phyloP scores from a whole-genome alignment of 1,140 invertebrate genomes.

The Dryas iulia region DNA sequence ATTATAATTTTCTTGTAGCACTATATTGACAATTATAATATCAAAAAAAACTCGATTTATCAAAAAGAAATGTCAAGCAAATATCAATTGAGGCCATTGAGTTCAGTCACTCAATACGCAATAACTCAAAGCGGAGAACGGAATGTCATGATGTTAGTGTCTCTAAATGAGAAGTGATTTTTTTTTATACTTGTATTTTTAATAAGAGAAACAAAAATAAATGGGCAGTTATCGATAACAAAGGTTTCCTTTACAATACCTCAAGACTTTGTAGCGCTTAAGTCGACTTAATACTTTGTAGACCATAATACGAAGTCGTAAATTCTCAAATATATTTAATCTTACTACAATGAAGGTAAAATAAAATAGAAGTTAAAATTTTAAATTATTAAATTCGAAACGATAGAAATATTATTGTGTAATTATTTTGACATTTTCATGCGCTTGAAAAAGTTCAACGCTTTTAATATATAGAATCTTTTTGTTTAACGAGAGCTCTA shows the following conservation, averaged over 20 bases:
- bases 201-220: not conserved
- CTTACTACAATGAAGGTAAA: not conserved
- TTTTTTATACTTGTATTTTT: too few species aligned
- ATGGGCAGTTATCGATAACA: not conserved
- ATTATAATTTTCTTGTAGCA: too few species aligned
- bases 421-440: not conserved
- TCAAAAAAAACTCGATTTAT: too few species aligned
- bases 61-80: too few species aligned
- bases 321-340: not conserved
- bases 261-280: not conserved
- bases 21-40: too few species aligned
- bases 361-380: too few species aligned
- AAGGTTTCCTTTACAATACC: not conserved
- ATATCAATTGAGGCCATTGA: too few species aligned
- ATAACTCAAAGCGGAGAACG: too few species aligned
- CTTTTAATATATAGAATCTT: not conserved
- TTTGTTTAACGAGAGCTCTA: not conserved
- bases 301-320: not conserved
- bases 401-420: not conserved
- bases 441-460: not conserved
- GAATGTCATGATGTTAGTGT: too few species aligned
- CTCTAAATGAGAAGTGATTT: too few species aligned
- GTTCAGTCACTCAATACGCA: too few species aligned
- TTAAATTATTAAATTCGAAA: not conserved
- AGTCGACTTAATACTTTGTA: not conserved